phyloP scores from a whole-genome alignment of 2,797 vertebrate species.

The Catostomus latipinnis region DNA sequence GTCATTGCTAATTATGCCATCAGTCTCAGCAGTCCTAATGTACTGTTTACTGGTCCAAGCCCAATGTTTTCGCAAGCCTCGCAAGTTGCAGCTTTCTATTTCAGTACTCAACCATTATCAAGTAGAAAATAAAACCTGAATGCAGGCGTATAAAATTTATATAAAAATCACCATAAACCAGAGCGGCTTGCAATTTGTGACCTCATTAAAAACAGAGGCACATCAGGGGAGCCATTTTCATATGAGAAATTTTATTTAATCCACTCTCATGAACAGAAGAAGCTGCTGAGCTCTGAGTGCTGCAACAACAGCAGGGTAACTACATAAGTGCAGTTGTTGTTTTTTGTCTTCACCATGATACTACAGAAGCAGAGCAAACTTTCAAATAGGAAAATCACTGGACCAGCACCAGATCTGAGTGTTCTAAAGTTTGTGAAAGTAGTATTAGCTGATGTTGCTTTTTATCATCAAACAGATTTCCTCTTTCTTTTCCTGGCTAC shows the following conservation, averaged over 20 bases:
- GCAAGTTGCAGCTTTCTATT: constrained; percentile 23
- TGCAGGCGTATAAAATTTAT: constrained; percentile 52
- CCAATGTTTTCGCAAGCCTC: constrained; percentile 40
- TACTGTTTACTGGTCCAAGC: constrained; percentile 33
- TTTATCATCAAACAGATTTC: neutral
- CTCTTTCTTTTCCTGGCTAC: neutral
- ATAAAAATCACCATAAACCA: constrained; percentile 56
- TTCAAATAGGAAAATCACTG: constrained; percentile 5
- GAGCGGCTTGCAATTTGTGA: constrained; percentile 58
- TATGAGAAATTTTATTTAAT: constrained; percentile 63
- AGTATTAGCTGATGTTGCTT: neutral
- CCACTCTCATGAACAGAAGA: constrained; percentile 59
- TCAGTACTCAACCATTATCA: constrained; percentile 18
- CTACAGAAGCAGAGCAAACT: neutral
- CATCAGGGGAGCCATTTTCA: constrained; percentile 61
- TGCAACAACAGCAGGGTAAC: constrained; percentile 51
- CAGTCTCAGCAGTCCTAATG: constrained; percentile 41
- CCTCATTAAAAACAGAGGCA: constrained; percentile 63
- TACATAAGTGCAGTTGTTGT: constrained; percentile 49
- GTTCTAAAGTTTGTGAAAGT: neutral
- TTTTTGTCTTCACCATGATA: constrained; percentile 24
- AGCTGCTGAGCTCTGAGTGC: constrained; percentile 52
- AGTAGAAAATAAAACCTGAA: constrained; percentile 50
- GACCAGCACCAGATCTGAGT: constrained; percentile 10
- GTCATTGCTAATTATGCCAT: constrained; percentile 45